phyloP scores from a whole-genome alignment of 2,797 vertebrate species.

The Vipera latastei region DNA sequence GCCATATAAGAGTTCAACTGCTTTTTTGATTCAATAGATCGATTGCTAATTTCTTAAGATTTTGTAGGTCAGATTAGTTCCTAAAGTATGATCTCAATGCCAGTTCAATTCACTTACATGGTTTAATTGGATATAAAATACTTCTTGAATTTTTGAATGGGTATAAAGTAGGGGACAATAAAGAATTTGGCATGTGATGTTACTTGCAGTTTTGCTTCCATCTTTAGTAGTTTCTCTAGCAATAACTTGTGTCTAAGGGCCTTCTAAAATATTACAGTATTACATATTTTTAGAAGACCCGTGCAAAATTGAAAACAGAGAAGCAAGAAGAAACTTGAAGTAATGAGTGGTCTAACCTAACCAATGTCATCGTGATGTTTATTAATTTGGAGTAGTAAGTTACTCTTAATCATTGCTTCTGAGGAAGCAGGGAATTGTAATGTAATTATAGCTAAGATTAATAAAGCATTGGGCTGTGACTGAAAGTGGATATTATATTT shows the following conservation, averaged over 20 bases:
- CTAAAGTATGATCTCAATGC: not conserved
- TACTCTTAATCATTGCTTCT: not conserved
- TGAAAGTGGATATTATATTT: slow-evolving; percentile 31
- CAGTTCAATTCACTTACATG: not conserved
- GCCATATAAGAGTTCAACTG: not conserved
- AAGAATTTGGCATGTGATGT: too few relatives aligned
- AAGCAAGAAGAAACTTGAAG: not conserved
- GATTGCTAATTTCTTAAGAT: not conserved
- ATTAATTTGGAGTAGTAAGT: slow-evolving; percentile 11
- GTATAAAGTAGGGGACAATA: not conserved
- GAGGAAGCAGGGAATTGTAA: slow-evolving; percentile 10
- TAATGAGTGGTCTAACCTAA: not conserved
- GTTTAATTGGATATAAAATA: not conserved
- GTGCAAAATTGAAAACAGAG: not conserved
- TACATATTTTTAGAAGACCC: not conserved
- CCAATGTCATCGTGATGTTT: not conserved
- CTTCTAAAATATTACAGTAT: not conserved
- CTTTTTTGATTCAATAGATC: not conserved
- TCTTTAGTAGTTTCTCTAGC: not conserved
- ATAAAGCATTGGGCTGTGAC: not conserved
- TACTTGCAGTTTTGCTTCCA: not conserved
- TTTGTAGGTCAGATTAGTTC: not conserved
- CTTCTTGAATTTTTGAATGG: not conserved
- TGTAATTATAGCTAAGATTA: not conserved
- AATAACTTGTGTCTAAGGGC: not conserved